Conservation (phyloP, 2,888 invertebrate species). For the Sphaerophoria rueppellii region DNA sequence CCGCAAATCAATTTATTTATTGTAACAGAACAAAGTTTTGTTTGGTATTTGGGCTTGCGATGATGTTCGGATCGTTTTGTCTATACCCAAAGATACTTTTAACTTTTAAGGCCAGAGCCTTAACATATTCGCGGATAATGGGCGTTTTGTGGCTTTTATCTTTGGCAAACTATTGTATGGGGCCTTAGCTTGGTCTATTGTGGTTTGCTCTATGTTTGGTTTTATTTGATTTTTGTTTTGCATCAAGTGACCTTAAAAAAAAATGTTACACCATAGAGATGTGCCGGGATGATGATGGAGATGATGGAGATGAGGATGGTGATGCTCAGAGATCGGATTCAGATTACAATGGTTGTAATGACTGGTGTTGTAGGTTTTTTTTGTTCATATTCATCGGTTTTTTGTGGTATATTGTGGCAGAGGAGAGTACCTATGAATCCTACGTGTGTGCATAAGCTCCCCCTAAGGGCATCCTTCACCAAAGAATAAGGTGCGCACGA, state of each 20-base stretch:
- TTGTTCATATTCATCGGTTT: conserved; percentile 9
- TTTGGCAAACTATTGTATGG: conserved; percentile 62
- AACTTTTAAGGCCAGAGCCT: conserved; percentile 44
- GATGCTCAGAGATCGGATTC: conserved; percentile 59
- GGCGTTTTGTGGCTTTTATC: conserved; percentile 72
- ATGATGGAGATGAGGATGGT: conserved; percentile 48
- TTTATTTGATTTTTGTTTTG: conserved; percentile 38
- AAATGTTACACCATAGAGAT: conserved; percentile 48
- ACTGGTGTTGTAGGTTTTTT: conserved; percentile 34
- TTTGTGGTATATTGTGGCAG: conserved; percentile 30
- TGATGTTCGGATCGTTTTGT: conserved; percentile 1
- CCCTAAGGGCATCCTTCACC: conserved; percentile 60
- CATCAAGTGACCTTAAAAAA: conserved; percentile 70
- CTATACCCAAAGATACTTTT: conserved; percentile 10
- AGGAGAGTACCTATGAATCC: neutral
- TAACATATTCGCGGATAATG: conserved; percentile 69
- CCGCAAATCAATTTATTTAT: conserved; percentile 73
- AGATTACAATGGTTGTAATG: conserved; percentile 54
- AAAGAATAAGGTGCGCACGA: conserved; percentile 71
- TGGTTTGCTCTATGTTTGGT: conserved; percentile 37
- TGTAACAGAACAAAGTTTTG: conserved; percentile 70
- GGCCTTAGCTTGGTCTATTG: conserved; percentile 14
- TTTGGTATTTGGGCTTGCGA: conserved; percentile 64
- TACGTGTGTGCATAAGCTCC: conserved; percentile 39
- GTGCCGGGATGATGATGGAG: conserved; percentile 43